Conservation (phyloP, 2,888 invertebrate species). For the Agonum fuliginosum region DNA sequence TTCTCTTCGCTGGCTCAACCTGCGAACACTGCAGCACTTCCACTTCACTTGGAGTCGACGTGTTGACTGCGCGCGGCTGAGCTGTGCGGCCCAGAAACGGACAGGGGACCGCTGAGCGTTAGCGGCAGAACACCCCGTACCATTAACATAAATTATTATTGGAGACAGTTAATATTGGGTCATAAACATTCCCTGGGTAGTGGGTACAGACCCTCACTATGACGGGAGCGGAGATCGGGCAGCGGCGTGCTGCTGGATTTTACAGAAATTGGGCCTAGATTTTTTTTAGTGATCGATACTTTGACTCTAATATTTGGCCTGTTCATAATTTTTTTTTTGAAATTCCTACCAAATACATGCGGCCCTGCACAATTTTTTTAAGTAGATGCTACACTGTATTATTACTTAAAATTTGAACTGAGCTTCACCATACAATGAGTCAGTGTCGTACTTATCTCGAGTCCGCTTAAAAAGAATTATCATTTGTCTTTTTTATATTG, state of each 20-base stretch:
- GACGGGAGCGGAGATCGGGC: conserved; percentile 32
- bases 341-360: no score
- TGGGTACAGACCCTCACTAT: conserved; percentile 56
- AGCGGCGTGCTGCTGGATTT: conserved; percentile 38
- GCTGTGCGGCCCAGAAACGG: conserved; percentile 63
- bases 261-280: neutral
- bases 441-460: no score
- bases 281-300: no score
- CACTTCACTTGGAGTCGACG: conserved; percentile 54
- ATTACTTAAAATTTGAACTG: no score
- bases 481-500: no score
- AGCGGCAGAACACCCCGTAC: conserved; percentile 67
- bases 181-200: conserved; percentile 70
- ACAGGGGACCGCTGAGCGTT: conserved; percentile 59
- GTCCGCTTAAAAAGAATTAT: no score
- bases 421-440: no score
- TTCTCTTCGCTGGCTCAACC: no score
- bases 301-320: no score
- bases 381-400: no score
- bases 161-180: conserved; percentile 77
- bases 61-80: conserved; percentile 45
- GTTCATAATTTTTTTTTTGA: no score
- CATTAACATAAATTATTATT: conserved; percentile 77
- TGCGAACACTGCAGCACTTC: conserved; percentile 52
- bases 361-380: no score